Base-by-base conservation (phyloP, 1,140 invertebrate species). In the Andricus grossulariae region DNA sequence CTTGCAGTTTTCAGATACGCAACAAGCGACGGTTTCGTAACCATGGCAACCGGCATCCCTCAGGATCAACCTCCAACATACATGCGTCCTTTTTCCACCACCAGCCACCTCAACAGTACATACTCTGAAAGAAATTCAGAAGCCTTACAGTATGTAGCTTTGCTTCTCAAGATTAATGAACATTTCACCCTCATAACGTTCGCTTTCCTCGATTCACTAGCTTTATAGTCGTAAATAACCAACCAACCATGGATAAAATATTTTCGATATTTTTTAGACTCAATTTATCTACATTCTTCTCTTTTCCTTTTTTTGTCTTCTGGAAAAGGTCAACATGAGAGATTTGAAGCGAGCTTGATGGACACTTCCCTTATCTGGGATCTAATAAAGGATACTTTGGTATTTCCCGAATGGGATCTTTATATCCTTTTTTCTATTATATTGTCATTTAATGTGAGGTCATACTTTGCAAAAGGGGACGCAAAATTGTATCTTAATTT, bases 1-100 rank as follows among this genome's bases (percentile, higher is more conserved):
- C 71, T 72, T 72, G 71, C 71, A 72, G 45, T 21, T 72, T 72
- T 50, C 50, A 50, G 45, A 72, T 50, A 72, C 45, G 71, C 71
- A 72, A 72, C 71, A 72, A 72, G 71, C 71, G 8, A 72, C 21
- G 50, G 45, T 51, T 50, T 72, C 45, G 71, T 72, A 21, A 10
- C 50, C 71, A 72, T 72, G 50, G 71, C 50, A 72, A 72, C 71
- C 71, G 18, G 71, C 50, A 72, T 72, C 71, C 71, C 71, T 72
- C 71, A 72, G 45, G 45, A 72, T 50, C 45, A 72, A 50, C 25
- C 10, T 72, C n/a, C n/a, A 21, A 72, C 71, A 50, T 72, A 50
- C 71, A 11, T 72, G n/a, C 50, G 45, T 72, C 50, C 50, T 72
- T 72, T 72, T 72, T 25, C 50, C 71, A 72, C 71, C 50, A 50